These are phyloP conservation scores for Drosophila monieri DNA, from an alignment of 2,888 invertebrate genomes.

Conservation along the genomic window DNA sequence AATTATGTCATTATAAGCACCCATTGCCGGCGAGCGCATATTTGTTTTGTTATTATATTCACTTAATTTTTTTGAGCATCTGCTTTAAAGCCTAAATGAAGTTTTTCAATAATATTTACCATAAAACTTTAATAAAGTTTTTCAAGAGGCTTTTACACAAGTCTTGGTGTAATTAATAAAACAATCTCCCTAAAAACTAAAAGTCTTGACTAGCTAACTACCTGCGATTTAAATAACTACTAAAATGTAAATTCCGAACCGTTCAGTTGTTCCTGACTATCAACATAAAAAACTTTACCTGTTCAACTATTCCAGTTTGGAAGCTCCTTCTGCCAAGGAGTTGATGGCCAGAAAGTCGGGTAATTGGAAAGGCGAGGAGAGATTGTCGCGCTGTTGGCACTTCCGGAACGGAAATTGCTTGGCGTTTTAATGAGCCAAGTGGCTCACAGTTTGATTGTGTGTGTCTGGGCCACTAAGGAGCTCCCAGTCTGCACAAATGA, in stretches of 20 bases:
- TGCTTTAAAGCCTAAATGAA: background rate
- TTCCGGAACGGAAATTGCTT: conserved; percentile 60
- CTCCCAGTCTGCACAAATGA: conserved; percentile 39
- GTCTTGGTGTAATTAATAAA: background rate
- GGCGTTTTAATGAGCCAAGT: conserved; percentile 67
- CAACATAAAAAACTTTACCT: conserved; percentile 28
- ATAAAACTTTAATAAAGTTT: no score
- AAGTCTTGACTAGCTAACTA: background rate
- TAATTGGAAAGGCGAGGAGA: conserved; percentile 25
- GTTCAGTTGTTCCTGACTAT: conserved; percentile 7
- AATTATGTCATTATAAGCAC: background rate
- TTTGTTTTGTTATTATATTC: background rate
- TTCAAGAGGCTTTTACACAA: no score
- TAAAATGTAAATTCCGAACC: conserved; percentile 24
- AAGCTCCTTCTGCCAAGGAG: background rate
- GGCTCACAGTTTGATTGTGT: conserved; percentile 14
- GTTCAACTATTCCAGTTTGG: conserved; percentile 6
- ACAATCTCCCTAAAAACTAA: background rate
- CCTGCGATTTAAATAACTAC: conserved; percentile 19
- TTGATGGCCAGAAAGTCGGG: background rate
- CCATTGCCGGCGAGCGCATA: background rate
- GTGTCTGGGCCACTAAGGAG: conserved; percentile 23
- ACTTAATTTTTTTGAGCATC: background rate
- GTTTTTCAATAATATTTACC: no score
- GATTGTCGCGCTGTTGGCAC: conserved; percentile 46